Evolutionary conservation across 1,140 invertebrate species (phyloP).

Genomic region (Vanessa tameamea): DNA sequence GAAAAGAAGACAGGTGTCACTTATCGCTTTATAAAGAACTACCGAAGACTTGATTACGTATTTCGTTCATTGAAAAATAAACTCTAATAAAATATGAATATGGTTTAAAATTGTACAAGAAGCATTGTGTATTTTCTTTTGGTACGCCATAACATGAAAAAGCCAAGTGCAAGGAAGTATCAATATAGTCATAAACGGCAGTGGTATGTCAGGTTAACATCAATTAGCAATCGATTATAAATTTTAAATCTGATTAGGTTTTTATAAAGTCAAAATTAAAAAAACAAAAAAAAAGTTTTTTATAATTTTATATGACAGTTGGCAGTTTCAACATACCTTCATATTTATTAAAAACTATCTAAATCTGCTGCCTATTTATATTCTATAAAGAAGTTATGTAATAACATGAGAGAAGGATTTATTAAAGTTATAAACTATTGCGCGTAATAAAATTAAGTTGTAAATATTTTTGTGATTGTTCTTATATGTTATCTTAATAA

Average conservation of each 20-base stretch:
- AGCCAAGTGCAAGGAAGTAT: constrained; percentile 60
- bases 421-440: no score
- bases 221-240: constrained; percentile 40
- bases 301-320: no score
- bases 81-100: neutral
- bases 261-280: neutral
- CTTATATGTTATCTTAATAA: no score
- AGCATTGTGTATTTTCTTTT: constrained; percentile 15
- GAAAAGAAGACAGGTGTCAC: constrained; percentile 74
- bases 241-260: constrained; percentile 41
- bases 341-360: no score
- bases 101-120: constrained; percentile 1
- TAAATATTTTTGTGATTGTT: no score
- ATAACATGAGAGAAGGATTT: no score
- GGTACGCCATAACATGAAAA: constrained; percentile 54
- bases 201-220: constrained; percentile 54
- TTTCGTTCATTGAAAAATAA: neutral
- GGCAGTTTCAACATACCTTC: no score
- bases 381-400: no score
- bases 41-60: constrained; percentile 49
- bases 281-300: no score
- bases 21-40: constrained; percentile 55
- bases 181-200: constrained; percentile 63
- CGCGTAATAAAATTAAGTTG: no score
- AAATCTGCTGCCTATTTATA: no score